Conservation (phyloP, 1,140 invertebrate species). For the Scylla paramamosain region DNA sequence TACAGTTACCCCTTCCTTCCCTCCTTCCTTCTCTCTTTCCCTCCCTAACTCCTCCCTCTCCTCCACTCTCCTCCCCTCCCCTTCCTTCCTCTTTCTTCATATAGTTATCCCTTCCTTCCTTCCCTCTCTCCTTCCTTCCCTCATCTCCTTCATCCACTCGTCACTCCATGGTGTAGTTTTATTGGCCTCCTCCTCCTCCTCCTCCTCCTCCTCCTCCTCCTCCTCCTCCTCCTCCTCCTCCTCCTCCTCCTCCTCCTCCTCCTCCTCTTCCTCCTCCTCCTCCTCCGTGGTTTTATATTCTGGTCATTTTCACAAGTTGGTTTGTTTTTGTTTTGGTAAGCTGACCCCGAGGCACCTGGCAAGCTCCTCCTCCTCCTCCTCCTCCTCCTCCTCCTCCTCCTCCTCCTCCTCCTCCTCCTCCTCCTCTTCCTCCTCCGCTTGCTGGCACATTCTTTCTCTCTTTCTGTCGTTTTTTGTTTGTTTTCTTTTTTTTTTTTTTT, state of each 20-base stretch:
- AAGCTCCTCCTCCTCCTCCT: constrained; percentile 1
- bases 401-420: background rate
- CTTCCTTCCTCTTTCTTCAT: background rate
- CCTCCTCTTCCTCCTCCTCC: constrained; percentile 4
- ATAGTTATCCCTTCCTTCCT: background rate
- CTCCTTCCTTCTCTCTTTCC: too few relatives aligned
- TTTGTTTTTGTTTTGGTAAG: constrained; percentile 24
- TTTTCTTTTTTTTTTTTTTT: too few relatives aligned
- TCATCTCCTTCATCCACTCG: background rate
- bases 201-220: background rate
- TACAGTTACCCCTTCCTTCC: too few relatives aligned
- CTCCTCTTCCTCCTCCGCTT: background rate
- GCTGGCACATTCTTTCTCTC: background rate
- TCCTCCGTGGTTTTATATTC: background rate
- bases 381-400: constrained; percentile 8
- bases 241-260: constrained; percentile 17
- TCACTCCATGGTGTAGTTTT: too few relatives aligned
- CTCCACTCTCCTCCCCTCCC: background rate
- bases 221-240: constrained; percentile 3
- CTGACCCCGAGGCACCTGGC: background rate
- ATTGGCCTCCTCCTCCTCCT: background rate
- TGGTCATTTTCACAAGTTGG: constrained; percentile 3
- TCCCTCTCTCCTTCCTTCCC: background rate
- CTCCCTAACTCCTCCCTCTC: too few relatives aligned
- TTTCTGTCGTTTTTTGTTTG: background rate